Percentiles rank a stretch among this genome's conserved stretches.
These are phyloP conservation scores for Anthopleura xanthogrammica DNA, from an alignment of 92 coral and sea anemone genomes.

Conservation along the genomic window DNA sequence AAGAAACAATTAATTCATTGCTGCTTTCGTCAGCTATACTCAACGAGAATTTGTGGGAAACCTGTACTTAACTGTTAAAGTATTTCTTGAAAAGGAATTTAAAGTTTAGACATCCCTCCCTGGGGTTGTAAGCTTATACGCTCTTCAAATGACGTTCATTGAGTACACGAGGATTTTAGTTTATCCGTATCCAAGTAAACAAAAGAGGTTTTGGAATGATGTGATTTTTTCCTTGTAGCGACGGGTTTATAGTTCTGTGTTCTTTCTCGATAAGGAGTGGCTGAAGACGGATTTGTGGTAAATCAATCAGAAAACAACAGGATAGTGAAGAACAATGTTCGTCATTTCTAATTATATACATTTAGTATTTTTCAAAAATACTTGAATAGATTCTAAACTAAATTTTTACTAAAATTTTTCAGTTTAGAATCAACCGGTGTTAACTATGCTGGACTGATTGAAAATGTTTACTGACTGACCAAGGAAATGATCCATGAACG, in stretches of 20 bases:
- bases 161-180: no score
- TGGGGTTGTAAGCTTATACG: background rate
- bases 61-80: background rate
- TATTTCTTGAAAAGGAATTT: constrained; percentile 12
- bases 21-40: no score
- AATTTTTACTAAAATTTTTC: no score
- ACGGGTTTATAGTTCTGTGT: background rate
- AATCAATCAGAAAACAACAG: background rate
- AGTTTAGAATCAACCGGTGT: no score
- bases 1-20: no score
- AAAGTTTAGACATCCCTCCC: background rate
- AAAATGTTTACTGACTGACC: background rate
- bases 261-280: background rate
- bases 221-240: background rate
- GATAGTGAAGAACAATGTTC: background rate
- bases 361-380: background rate
- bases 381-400: background rate
- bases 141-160: background rate
- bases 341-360: constrained; percentile 2
- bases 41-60: background rate
- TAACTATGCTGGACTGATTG: no score
- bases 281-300: constrained; percentile 12
- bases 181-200: background rate
- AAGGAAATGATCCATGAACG: background rate
- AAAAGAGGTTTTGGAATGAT: background rate